A percentile compares a stretch with the other conserved stretches of the same genome.
These are phyloP conservation scores for Lepilemur ruficaudatus DNA, from an alignment of 2,797 vertebrate genomes.

Conservation along the genomic window DNA sequence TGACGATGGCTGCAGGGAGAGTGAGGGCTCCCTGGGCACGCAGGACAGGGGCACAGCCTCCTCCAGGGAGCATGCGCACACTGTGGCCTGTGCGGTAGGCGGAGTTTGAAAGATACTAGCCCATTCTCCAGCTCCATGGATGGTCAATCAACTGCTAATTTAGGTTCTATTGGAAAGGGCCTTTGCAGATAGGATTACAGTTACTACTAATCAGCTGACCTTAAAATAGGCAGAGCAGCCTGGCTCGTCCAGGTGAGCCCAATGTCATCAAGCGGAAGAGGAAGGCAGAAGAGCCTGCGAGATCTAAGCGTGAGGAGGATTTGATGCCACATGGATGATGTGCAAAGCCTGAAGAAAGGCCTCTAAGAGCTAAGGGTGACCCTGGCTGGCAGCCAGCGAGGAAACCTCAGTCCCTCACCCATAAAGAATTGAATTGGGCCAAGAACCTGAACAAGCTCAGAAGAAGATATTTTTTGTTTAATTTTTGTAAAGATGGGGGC, in stretches of 20 bases:
- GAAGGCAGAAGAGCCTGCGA: background rate
- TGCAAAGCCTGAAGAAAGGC: background rate
- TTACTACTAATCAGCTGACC: background rate
- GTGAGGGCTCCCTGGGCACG: accelerated
- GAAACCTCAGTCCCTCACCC: background rate
- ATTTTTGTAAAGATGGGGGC: background rate
- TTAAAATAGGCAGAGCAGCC: background rate
- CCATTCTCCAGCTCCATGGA: accelerated
- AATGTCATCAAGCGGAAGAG: background rate
- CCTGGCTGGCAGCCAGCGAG: background rate
- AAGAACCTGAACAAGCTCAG: background rate
- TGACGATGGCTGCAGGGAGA: background rate
- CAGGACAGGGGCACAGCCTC: accelerated
- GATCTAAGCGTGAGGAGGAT: background rate
- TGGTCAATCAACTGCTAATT: background rate
- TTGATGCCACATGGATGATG: background rate
- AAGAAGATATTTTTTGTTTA: background rate
- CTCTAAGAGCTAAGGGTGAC: background rate
- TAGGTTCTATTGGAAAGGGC: background rate
- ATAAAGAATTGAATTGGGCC: background rate
- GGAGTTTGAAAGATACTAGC: background rate
- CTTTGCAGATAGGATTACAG: background rate
- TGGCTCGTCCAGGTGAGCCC: background rate
- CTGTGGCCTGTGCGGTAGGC: accelerated
- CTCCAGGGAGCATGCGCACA: background rate